Evolutionary conservation across 2,888 invertebrate species (phyloP), one percentile per base, ranked within the genome.

Genomic region (Watsonalla binaria): DNA sequence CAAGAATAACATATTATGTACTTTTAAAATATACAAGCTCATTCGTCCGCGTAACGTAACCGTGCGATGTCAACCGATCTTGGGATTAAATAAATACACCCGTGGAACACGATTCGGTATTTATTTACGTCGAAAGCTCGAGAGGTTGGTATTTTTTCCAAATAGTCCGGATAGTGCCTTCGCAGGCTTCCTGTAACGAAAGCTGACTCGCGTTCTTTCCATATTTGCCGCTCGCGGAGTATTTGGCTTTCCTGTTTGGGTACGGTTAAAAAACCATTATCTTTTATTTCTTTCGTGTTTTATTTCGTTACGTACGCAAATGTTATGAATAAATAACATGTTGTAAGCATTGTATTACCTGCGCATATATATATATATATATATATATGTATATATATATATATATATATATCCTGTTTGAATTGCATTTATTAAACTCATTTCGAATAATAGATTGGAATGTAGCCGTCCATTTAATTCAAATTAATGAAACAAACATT

Each of bases 181-280:
- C 53, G 45, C 61, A 60, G 62, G 61, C 56, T 65, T 68, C 62
- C 60, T 60, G 59, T 62, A 48, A 59, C 64, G 61, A 68, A 66
- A 60, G 63, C 67, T 58, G 62, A 64, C 61, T 66, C 58, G 63
- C 54, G 63, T 60, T 66, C 55, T 58, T 62, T 57, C 54, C 55
- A 62, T 68, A 62, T 66, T 61, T 63, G 54, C 58, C 61, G 42
- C 63, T 58, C 63, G 60, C 60, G 50, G 48, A 58, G 49, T 53
- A 56, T 59, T 59, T 62, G 52, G 46, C 54, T 15, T 49, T 49
- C 49, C 49, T 49, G 49, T 49, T 49, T 49, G 49, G 49, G 49
- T 49, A 37, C 49, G 13, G 49, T 49, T 49, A 49, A 49, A 48
- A 49, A 49, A 49, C 49, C 49, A 49, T 49, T 49, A 49, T 49